phyloP scores from a whole-genome alignment of 2,113 vertebrate species.

The Brachyistius frenatus region DNA sequence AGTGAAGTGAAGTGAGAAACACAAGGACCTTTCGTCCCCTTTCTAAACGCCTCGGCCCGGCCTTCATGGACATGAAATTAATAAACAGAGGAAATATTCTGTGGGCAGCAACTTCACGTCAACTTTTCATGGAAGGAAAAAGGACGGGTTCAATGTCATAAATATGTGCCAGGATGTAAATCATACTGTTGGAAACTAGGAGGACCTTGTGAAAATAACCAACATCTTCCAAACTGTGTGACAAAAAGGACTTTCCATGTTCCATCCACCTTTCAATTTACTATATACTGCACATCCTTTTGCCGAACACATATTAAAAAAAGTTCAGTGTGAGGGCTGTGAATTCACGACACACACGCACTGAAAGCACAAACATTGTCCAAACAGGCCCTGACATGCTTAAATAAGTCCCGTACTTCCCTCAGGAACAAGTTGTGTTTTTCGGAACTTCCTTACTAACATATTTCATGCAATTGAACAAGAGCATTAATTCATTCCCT shows the following conservation, averaged over 20 bases:
- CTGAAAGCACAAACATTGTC: background rate
- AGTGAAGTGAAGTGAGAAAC: constrained; percentile 11
- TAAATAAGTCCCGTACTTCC: background rate
- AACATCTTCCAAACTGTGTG: constrained; percentile 15
- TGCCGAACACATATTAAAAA: constrained; percentile 27
- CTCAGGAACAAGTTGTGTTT: background rate
- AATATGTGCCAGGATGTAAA: constrained; percentile 57
- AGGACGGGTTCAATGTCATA: constrained; percentile 35
- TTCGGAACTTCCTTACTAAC: constrained; percentile 3
- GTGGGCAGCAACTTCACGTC: constrained; percentile 19
- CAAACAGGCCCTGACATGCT: background rate
- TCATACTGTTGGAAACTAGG: constrained; percentile 55
- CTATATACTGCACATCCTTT: constrained; percentile 29
- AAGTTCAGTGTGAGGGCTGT: background rate
- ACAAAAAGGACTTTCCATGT: constrained; percentile 38
- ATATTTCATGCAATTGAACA: constrained; percentile 16
- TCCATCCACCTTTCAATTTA: constrained; percentile 51
- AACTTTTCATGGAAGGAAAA: constrained; percentile 30
- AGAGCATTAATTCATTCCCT: constrained; percentile 21
- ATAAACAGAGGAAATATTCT: constrained; percentile 58
- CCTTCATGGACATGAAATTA: constrained; percentile 40
- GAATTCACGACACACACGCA: background rate
- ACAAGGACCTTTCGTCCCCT: background rate
- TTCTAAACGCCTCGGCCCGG: constrained; percentile 6
- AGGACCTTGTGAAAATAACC: constrained; percentile 57